Conservation (phyloP, 2,888 invertebrate species). For the Harpalus rubripes region DNA sequence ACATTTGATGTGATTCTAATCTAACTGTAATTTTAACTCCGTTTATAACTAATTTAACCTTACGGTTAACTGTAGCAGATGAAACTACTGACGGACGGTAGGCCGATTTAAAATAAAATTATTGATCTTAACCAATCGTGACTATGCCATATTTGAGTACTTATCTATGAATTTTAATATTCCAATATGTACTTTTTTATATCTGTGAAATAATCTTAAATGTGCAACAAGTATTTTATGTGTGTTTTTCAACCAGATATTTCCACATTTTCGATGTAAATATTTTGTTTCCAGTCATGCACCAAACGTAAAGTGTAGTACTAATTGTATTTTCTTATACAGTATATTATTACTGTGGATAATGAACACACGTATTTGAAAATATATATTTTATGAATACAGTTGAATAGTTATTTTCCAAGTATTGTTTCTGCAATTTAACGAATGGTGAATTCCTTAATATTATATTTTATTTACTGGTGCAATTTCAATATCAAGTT, state of each 20-base stretch:
- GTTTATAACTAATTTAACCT: slow-evolving; percentile 45
- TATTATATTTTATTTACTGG: no score
- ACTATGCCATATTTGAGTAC: slow-evolving; percentile 12
- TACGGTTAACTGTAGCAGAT: slow-evolving; percentile 46
- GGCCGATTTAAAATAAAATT: slow-evolving; percentile 8
- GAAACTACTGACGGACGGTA: slow-evolving; percentile 18
- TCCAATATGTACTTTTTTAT: not conserved
- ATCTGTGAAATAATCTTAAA: slow-evolving; percentile 8
- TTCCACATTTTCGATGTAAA: slow-evolving; percentile 32
- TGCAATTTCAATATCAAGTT: not conserved
- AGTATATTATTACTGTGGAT: slow-evolving; percentile 10
- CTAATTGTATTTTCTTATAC: slow-evolving; percentile 34
- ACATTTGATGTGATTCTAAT: slow-evolving; percentile 30
- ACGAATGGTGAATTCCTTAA: not conserved
- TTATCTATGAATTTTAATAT: slow-evolving; percentile 9
- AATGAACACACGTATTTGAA: slow-evolving; percentile 8
- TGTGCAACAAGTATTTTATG: slow-evolving; percentile 33
- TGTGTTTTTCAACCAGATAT: slow-evolving; percentile 24
- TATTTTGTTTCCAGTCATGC: slow-evolving; percentile 39
- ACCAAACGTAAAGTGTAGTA: slow-evolving; percentile 28
- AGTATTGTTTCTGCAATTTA: not conserved
- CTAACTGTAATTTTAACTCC: slow-evolving; percentile 38
- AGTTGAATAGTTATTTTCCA: not conserved
- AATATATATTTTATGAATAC: slow-evolving; percentile 4
- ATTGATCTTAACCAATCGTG: slow-evolving; percentile 27